Evolutionary conservation across 2,113 vertebrate species (phyloP), one percentile per base, ranked within the genome.

Genomic region (Cebus imitator): DNA sequence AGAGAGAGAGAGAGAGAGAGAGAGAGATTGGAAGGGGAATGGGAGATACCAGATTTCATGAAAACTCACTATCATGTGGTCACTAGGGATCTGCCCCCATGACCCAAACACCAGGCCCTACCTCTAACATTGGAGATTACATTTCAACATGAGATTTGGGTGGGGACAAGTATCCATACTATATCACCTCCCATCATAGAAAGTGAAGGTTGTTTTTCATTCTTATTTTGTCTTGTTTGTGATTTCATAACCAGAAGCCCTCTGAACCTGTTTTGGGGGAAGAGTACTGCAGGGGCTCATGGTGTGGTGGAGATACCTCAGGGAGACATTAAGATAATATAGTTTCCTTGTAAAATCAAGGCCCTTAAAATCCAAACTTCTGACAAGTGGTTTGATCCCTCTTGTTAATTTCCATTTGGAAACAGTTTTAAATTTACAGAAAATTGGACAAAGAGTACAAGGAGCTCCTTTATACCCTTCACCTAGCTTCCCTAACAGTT

Each of bases 391-490:
- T 58, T 88, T 83, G 20, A 13, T 66, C 16, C 30, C 10, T 16
- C 16, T 52, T 66, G 45, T 93, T 93, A 61, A 57, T 13, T 68
- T 35, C 87, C 68, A 80, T 30, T 87, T 92, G 78, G 61, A 95
- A 83, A 48, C 3, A 89, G 66, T 58, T 68, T 91, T 45, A 48
- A 61, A 48, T 87, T 79, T 87, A 78, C 0, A 79, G 66, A 92
- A 80, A 30, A 4, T 88, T 76, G 16, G 32, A 88, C 11, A 88
- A 86, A 45, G 57, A 18, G 3, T 83, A 35, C 2, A 40, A 37
- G 57, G 52, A 55, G 1, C 37, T 61, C 5, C 14, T 30, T 78
- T 79, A 32, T 17, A 57, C 5, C 13, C 17, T 52, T 55, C 5
- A 66, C 8, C 17, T 27, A 35, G 4, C 66, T 84, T 89, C 18